Evolutionary conservation across 1,140 invertebrate genomes (phyloP), one percentile per base, ranked within the genome.

Genomic region (Drosophila punjabiensis): DNA sequence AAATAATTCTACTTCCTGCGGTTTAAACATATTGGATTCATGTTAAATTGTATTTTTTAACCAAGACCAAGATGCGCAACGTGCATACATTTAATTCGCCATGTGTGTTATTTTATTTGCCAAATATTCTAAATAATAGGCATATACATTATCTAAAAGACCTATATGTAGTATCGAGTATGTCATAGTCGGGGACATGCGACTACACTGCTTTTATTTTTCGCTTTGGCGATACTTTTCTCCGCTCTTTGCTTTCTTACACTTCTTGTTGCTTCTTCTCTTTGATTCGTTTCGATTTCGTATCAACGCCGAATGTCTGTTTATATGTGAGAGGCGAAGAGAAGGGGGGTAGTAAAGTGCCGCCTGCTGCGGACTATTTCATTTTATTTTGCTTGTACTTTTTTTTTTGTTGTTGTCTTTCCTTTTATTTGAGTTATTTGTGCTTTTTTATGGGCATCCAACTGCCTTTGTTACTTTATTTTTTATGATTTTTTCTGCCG

Each of bases 401-500:
- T 18, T 53, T 24, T 10, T 43, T 76, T 76, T 28, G 9, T 30
- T 33, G n/a, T 41, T 78, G 73, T 76, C 69, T 79, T 60, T 74
- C 74, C 33, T 61, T 84, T 71, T 59, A 48, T 64, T 85, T 68
- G 59, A 52, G 73, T 84, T 76, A 76, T 81, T 79, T 80, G 79
- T 59, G 76, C 37, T 71, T 83, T 80, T 81, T 76, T 76, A 76
- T 81, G 77, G 66, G 81, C 62, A 71, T 82, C 55, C 56, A 45
- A 58, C 66, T 77, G 80, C 81, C 65, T 84, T 83, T 83, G 81
- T 83, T 84, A 81, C 73, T 84, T 76, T 78, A 74, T 47, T 74
- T 67, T 84, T 76, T 85, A 76, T 84, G 82, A 81, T 85, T 85
- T 81, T 76, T 76, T 81, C 55, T 67, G 64, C 61, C 59, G 67